Base-by-base conservation (phyloP, 2,888 invertebrate species). In the Orthosia gracilis region DNA sequence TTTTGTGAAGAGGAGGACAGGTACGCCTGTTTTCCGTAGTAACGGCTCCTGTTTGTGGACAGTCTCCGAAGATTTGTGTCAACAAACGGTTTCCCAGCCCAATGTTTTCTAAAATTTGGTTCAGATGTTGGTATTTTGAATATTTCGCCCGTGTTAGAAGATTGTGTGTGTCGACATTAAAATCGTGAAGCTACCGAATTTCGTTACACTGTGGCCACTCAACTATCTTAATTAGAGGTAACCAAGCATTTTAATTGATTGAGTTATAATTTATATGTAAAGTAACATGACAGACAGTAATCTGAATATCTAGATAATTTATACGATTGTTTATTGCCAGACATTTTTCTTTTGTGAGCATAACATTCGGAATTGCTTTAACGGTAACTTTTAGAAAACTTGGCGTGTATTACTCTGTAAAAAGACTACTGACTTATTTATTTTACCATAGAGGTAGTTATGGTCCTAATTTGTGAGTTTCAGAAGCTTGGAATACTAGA, bases 221-320 rank as follows among this genome's bases (percentile, higher is more conserved):
- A 21, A 49, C 5, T 52, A n/a, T 59, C 5, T 9, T 52, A 47
- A 59, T 58, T 58, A 21, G 18, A 40, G n/a, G 5, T 47, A n/a
- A n/a, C 49, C 18, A 40, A 9, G 47, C 72, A 54, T 54, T 72
- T 73, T 47, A 54, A 61, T 61, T 61, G 9, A 52, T 65, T 18
- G 15, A 57, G 17, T 9, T 65, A 3, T 52, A 64, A 31, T 58
- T 74, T 58, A 58, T 58, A 45, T 52, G 9, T 23, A n/a, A 49
- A 49, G 17, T 15, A 17, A 23, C 18, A 65, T 59, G 26, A 26
- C 15, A 64, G n/a, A 26, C 26, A n/a, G 17, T 26, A 26, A 15
- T 50, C 50, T 21, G 12, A 1, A 54, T 40, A 26, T 71, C 40
- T 58, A 13, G 9, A 17, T n/a, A 31, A 7, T 57, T 18, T 18